phyloP scores from a whole-genome alignment of 92 coral and sea anemone species.

The Zoanthus gigantus region DNA sequence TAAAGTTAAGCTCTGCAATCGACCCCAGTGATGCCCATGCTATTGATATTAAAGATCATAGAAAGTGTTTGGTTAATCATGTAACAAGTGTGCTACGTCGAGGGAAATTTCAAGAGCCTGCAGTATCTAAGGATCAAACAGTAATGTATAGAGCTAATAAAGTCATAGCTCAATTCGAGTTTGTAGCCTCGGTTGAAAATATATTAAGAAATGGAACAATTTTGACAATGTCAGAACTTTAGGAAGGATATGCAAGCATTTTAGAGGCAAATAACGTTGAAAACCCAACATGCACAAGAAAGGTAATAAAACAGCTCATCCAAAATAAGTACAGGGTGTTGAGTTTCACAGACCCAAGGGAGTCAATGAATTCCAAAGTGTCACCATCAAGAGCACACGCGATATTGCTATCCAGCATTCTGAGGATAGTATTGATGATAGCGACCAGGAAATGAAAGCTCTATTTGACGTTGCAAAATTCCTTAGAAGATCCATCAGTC shows the following conservation, averaged over 20 bases:
- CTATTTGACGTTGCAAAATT: slow-evolving; percentile 71
- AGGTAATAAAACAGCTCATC: slow-evolving; percentile 55
- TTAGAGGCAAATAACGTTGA: slow-evolving; percentile 49
- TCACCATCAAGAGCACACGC: slow-evolving; percentile 69
- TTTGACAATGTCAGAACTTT: background rate
- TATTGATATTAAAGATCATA: background rate
- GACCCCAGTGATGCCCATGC: background rate
- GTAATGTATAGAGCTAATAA: background rate
- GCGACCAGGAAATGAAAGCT: slow-evolving; percentile 49
- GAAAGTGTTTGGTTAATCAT: slow-evolving; percentile 6
- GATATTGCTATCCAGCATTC: slow-evolving; percentile 61
- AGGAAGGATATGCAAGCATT: background rate
- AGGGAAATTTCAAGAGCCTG: background rate
- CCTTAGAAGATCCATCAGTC: slow-evolving; percentile 54
- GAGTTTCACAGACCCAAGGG: slow-evolving; percentile 72
- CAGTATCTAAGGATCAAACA: background rate
- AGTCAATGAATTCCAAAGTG: slow-evolving; percentile 72
- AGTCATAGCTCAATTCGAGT: background rate
- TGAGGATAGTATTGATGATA: background rate
- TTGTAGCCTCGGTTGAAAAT: background rate
- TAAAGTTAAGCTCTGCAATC: background rate
- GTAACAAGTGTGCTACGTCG: slow-evolving; percentile 10
- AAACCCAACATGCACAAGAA: slow-evolving; percentile 45
- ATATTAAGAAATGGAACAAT: background rate
- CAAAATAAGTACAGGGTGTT: slow-evolving; percentile 60